phyloP scores from a whole-genome alignment of 2,113 vertebrate genomes.

The Centropus unirufus region DNA sequence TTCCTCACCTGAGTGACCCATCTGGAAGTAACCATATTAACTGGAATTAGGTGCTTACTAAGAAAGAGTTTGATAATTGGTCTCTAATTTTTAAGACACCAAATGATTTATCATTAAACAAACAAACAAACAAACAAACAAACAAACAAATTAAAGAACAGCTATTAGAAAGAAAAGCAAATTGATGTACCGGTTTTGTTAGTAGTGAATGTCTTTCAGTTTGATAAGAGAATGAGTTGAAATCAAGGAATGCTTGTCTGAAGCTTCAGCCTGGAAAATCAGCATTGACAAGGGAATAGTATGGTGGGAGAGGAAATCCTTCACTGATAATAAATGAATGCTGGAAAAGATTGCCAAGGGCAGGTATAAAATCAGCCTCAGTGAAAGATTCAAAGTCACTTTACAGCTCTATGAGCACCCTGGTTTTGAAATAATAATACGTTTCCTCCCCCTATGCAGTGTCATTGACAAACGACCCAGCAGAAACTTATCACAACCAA shows the following conservation, averaged over 20 bases:
- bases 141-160: background rate
- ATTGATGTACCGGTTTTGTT: background rate
- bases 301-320: background rate
- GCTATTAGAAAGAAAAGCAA: background rate
- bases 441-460: background rate
- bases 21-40: background rate
- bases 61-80: background rate
- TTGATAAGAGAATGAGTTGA: background rate
- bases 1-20: background rate
- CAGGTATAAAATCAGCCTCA: background rate
- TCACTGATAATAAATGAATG: background rate
- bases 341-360: background rate
- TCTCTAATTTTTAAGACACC: background rate
- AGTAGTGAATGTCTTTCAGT: background rate
- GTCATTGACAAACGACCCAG: background rate
- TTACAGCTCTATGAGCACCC: background rate
- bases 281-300: background rate
- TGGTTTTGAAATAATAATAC: background rate
- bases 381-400: background rate
- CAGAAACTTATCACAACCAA: background rate
- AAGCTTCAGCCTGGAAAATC: background rate
- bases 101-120: background rate
- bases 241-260: background rate
- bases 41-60: background rate
- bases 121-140: background rate